Conservation (phyloP, 2,113 vertebrate genomes). For the Boulengeromyrus knoepffleri region DNA sequence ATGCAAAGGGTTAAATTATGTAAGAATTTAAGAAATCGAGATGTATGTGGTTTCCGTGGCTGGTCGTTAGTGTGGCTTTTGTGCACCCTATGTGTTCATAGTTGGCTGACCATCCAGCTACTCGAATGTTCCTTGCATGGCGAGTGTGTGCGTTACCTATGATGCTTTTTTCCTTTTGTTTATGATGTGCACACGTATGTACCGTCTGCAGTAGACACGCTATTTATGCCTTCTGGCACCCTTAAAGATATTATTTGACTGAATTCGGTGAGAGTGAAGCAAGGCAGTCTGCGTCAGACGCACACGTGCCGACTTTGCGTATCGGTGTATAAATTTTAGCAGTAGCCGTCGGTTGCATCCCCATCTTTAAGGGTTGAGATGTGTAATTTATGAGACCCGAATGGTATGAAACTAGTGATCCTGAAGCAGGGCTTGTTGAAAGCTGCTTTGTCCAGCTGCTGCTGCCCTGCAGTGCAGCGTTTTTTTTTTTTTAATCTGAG, state of each 20-base stretch:
- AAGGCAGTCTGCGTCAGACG: neutral
- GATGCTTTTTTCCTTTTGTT: neutral
- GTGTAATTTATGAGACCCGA: neutral
- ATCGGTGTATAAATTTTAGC: neutral
- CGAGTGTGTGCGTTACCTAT: neutral
- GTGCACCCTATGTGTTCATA: neutral
- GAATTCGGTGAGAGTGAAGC: neutral
- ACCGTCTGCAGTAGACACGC: neutral
- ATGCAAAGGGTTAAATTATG: neutral
- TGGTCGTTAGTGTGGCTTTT: neutral
- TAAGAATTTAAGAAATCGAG: neutral
- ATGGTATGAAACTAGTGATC: neutral
- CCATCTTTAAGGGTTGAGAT: neutral
- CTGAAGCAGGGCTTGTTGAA: neutral
- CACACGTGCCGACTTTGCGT: neutral
- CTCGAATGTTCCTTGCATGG: neutral
- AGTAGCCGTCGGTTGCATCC: neutral
- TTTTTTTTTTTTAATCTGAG: neutral
- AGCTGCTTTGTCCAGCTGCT: neutral
- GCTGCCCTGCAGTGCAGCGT: slow-evolving; percentile 1
- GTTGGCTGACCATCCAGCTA: neutral
- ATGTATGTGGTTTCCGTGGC: neutral
- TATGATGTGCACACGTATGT: neutral
- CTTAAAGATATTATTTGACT: neutral
- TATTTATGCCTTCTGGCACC: neutral